Percentiles rank a stretch among this genome's conserved stretches.
These are phyloP conservation scores for Noctua fimbriata DNA, from an alignment of 2,888 invertebrate species.

Conservation along the genomic window DNA sequence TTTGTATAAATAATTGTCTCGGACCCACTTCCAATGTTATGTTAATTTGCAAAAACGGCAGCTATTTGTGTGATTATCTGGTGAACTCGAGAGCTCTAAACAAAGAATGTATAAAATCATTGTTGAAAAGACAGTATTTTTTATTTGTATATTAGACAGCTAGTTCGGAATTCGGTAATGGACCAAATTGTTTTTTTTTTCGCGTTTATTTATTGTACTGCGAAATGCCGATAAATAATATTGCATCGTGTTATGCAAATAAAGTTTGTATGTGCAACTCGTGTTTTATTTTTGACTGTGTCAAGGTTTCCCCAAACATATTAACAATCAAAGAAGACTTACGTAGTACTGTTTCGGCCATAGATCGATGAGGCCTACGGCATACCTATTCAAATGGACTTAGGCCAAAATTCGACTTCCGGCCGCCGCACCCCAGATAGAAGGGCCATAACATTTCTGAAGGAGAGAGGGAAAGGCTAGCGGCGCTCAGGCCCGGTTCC, in stretches of 20 bases:
- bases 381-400: not conserved
- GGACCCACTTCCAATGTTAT: slow-evolving; percentile 6
- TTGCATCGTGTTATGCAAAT: slow-evolving; percentile 79
- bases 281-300: slow-evolving; percentile 59
- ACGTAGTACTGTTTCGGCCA: not conserved
- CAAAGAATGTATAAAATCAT: slow-evolving; percentile 44
- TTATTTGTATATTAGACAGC: slow-evolving; percentile 59
- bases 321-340: not conserved
- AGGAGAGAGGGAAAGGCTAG: no score
- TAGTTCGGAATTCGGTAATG: slow-evolving; percentile 63
- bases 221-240: slow-evolving; percentile 67
- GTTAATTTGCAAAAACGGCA: slow-evolving; percentile 10
- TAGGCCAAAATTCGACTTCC: no score
- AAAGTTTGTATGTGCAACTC: slow-evolving; percentile 80
- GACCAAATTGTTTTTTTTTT: slow-evolving; percentile 72
- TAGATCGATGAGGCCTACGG: not conserved
- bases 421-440: no score
- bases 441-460: no score
- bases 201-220: slow-evolving; percentile 71
- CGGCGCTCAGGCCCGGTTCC: no score
- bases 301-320: not conserved
- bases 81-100: slow-evolving; percentile 56
- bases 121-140: slow-evolving; percentile 62
- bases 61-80: slow-evolving; percentile 12
- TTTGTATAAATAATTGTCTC: not conserved